Evolutionary conservation across 2,888 invertebrate genomes (phyloP).

Genomic region (Rosalia funebris): DNA sequence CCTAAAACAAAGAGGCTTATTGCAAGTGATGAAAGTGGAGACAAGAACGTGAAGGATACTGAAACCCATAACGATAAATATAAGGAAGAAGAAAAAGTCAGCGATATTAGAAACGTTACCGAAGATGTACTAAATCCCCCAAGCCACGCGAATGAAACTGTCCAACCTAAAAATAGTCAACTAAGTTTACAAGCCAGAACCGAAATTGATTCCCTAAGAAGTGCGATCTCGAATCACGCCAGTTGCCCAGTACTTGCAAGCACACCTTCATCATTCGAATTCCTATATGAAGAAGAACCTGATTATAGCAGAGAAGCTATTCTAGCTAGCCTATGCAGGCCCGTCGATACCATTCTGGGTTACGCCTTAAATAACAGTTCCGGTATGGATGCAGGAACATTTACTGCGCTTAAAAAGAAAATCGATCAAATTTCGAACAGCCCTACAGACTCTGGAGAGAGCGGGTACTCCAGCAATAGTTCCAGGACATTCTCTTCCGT

Average conservation of each 20-base stretch:
- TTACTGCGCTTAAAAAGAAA: not conserved
- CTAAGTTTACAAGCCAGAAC: not conserved
- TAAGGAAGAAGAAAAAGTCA: not conserved
- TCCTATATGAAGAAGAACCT: constrained; percentile 37
- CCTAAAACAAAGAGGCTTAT: not conserved
- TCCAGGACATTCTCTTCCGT: constrained; percentile 38
- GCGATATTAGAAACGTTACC: not conserved
- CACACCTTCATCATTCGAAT: constrained; percentile 35
- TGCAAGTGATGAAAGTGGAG: not conserved
- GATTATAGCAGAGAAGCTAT: constrained; percentile 15
- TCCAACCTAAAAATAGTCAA: not conserved
- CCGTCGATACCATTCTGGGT: constrained; percentile 21
- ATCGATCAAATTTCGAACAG: constrained; percentile 13
- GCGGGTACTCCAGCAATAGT: constrained; percentile 48
- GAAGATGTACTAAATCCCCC: not conserved
- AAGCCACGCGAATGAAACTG: not conserved
- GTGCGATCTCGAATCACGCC: constrained; percentile 15
- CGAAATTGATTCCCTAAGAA: not conserved
- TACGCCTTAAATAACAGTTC: constrained; percentile 11
- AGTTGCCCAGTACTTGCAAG: constrained; percentile 39
- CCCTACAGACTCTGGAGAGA: constrained; percentile 43
- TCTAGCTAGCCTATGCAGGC: constrained; percentile 26
- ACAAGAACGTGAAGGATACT: not conserved
- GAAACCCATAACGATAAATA: not conserved
- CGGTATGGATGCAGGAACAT: not conserved